Base-by-base conservation (phyloP, 2,797 vertebrate genomes). In the Tangara arthus region DNA sequence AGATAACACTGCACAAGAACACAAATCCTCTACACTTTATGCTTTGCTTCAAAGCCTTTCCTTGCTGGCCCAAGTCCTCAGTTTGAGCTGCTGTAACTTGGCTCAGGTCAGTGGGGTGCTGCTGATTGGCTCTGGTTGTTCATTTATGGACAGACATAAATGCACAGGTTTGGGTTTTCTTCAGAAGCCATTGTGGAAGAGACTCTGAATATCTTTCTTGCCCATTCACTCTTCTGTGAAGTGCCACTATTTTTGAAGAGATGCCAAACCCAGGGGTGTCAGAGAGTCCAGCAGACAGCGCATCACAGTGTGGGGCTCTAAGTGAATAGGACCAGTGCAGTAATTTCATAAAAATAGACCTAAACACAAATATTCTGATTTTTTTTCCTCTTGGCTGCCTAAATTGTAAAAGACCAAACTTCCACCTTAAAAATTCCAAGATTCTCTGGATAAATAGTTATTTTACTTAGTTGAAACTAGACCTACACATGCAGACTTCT, bases 1-100 rank as follows among this genome's bases (percentile, higher is more conserved):
- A 37, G 37, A 1, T 7, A 46, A 4, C 19, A 3, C 39, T 77
- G 3, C 46, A 11, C 28, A 0, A 8, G 21, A 21, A 21, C 8
- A 15, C 27, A 35, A 56, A 16, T 34, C n/a, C 39, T 47, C n/a
- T 30, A 1, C 35, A 7, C 34, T 66, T 71, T 6, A 3, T 7
- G 28, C 27, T 69, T 68, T 53, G 26, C 60, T 64, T 86, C 47
- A 42, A 26, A 82, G 39, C 6, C 28, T 73, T 30, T 63, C 44
- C 20, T 56, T 44, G 44, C 35, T 46, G 41, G 64, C 18, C 60
- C 70, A 27, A 27, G 12, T 18, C 11, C 59, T 46, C 27, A 27
- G 7, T 44, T 27, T 53, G 28, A 42, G 60, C 20, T 57, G n/a
- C 59, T 69, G 10, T 35, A 12, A 8, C 41, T 52, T 37, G n/a